These are phyloP conservation scores for Thysanoteuthis rhombus DNA, from an alignment of 2,888 invertebrate genomes.

Conservation along the genomic window DNA sequence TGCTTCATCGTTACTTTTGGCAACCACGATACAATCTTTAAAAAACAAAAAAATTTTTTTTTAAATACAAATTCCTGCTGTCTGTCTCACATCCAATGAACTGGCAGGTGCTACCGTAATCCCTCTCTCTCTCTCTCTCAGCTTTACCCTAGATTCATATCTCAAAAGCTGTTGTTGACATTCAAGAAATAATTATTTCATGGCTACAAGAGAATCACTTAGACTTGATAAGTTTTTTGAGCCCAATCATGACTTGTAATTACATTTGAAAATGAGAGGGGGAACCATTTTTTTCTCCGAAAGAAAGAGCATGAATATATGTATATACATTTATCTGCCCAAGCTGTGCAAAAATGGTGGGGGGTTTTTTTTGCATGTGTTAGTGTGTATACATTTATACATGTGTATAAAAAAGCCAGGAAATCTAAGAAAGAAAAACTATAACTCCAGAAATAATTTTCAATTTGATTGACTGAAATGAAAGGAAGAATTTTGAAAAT, in stretches of 20 bases:
- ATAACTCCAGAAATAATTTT: background rate
- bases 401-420: background rate
- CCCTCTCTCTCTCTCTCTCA: background rate
- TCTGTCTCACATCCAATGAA: background rate
- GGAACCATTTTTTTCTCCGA: background rate
- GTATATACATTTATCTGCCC: background rate
- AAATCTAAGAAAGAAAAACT: background rate
- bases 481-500: background rate
- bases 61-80: background rate
- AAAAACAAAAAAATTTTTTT: background rate
- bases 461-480: background rate
- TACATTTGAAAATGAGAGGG: background rate
- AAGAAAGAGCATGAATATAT: background rate
- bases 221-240: background rate
- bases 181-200: background rate
- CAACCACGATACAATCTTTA: background rate
- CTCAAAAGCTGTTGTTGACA: background rate
- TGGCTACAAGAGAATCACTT: background rate
- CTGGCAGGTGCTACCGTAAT: background rate
- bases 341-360: background rate
- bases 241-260: background rate
- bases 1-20: background rate
- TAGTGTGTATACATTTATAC: background rate
- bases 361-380: constrained; percentile 1
- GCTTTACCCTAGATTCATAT: background rate